Conservation (phyloP, 2,888 invertebrate genomes). For the Lepidocyrtoides sp. region DNA sequence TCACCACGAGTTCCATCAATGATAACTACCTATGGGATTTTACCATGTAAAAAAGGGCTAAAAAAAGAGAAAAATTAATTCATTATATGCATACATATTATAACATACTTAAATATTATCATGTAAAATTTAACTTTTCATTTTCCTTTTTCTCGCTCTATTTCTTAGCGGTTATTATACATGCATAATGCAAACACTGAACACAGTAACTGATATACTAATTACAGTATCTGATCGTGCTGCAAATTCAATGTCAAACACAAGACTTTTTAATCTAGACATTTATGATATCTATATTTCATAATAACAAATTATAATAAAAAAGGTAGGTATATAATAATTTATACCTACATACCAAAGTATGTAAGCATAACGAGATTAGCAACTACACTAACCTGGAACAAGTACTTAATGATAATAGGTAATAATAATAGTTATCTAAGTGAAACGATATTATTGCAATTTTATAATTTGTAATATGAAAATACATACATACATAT, state of each 20-base stretch:
- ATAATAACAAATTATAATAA: not conserved
- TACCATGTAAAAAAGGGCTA: conserved; percentile 75
- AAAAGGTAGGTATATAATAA: not conserved
- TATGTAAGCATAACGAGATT: not conserved
- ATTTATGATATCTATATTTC: not conserved
- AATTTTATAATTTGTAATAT: conserved; percentile 54
- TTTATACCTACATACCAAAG: too few species aligned
- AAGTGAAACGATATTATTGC: not conserved
- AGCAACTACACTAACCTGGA: conserved; percentile 22
- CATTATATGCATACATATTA: too few species aligned
- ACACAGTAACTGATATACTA: conserved; percentile 40
- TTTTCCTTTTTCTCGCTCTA: not conserved
- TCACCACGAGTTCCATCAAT: conserved; percentile 78
- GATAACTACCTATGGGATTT: conserved; percentile 83
- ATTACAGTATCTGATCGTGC: conserved; percentile 49
- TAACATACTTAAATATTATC: too few species aligned
- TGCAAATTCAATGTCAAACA: conserved; percentile 53
- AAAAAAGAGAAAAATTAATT: not conserved
- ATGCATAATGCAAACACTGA: too few species aligned
- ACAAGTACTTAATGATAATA: conserved; percentile 38
- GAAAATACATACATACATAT: not conserved
- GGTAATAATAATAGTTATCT: not conserved
- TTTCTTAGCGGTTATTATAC: conserved; percentile 8
- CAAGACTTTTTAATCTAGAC: conserved; percentile 34
- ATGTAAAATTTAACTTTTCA: not conserved